Base-by-base conservation (phyloP, 2,888 invertebrate species). In the Drosophila flavopinicola region DNA sequence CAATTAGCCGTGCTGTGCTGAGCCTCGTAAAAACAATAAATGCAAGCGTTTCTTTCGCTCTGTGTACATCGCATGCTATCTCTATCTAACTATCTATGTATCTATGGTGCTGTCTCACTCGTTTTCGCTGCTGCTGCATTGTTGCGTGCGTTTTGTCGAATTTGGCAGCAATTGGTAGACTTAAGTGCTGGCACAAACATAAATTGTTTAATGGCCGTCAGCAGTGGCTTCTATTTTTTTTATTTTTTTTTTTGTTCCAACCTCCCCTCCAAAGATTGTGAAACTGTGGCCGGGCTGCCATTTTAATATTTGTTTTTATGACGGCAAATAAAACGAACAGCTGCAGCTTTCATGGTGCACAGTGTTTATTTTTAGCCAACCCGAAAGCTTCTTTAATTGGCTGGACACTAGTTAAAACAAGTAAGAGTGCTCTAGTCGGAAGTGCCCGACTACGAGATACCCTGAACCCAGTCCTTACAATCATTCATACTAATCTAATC, bases 21-120 rank as follows among this genome's bases (percentile, higher is more conserved):
- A 85, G 69, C 53, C 79, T 74, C 84, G 84, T 70, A 70, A 80
- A 85, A 80, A 80, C 86, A 80, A 85, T 80, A 76, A 85, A 70
- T 85, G 86, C 63, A 59, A 78, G 61, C 73, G 66, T 57, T 65
- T 58, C 39, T 60, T 44, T 11, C 37, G 7, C 32, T 29, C 3
- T 33, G 25, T 48, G 30, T 35, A n/a, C 20, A 30, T 13, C 30
- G 10, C 27, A 20, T 15, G 11, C 60, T 24, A 13, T 45, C 33
- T 23, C 37, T 24, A 10, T 41, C 49, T 17, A 6, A 3, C n/a
- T n/a, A 9, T 2, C 37, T n/a, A 15, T n/a, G 17, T 6, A 17
- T 10, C n/a, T 24, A 7, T 44, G 6, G 2, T 20, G 0, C 48
- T 13, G 25, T 56, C 29, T 24, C 32, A 3, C 24, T 30, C 41